Evolutionary conservation across 1,140 invertebrate genomes (phyloP).

Genomic region (Drosophila sturtevanti): DNA sequence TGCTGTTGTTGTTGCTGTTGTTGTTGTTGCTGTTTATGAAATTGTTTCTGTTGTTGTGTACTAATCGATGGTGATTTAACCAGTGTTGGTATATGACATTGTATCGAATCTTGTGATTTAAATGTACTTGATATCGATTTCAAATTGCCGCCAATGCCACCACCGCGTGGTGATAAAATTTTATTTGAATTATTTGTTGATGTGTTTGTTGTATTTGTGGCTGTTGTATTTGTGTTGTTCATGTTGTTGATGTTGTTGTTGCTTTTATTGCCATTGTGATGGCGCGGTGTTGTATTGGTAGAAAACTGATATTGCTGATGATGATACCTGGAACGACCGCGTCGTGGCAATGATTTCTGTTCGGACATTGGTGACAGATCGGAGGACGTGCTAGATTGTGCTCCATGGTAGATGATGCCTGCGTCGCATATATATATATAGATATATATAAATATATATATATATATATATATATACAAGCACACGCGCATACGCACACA

Average conservation of each 20-base stretch:
- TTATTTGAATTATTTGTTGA: constrained; percentile 65
- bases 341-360: constrained; percentile 88
- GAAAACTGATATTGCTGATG: constrained; percentile 83
- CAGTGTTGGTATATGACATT: constrained; percentile 82
- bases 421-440: constrained; percentile 56
- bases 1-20: constrained; percentile 31
- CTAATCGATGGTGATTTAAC: constrained; percentile 81
- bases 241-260: constrained; percentile 65
- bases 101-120: constrained; percentile 82
- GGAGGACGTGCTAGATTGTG: constrained; percentile 89
- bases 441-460: too few species aligned
- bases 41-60: constrained; percentile 80
- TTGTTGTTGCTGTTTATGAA: constrained; percentile 62
- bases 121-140: constrained; percentile 82
- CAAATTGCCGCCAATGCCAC: constrained; percentile 63
- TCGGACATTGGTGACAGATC: constrained; percentile 91
- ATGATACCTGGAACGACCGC: constrained; percentile 87
- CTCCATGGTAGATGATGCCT: constrained; percentile 90
- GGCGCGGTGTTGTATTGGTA: constrained; percentile 83
- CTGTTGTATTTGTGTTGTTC: constrained; percentile 46
- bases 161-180: constrained; percentile 78
- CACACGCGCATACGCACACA: constrained; percentile 2
- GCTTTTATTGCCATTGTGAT: constrained; percentile 81
- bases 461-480: too few species aligned
- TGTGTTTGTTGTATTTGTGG: constrained; percentile 64